A percentile compares a stretch with the other conserved stretches of the same genome.
Evolutionary conservation across 2,888 invertebrate species (phyloP).

Genomic region (Phlogophora meticulosa): DNA sequence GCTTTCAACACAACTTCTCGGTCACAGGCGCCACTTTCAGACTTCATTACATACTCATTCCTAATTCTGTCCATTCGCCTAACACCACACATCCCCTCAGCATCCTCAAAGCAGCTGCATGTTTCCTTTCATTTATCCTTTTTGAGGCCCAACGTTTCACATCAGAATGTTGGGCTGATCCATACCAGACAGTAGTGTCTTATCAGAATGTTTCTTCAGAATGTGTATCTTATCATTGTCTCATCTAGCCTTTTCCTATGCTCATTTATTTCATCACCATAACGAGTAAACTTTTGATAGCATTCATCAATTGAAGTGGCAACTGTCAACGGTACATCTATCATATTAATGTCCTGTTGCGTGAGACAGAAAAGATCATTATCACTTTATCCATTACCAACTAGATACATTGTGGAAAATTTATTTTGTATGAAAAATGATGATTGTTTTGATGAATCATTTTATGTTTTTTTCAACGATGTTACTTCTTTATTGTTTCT

Average conservation of each 20-base stretch:
- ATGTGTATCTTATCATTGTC: no score
- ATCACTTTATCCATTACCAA: conserved; percentile 41
- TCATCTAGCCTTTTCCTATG: background rate
- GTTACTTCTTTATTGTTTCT: conserved; percentile 10
- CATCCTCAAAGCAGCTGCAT: no score
- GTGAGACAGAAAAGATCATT: conserved; percentile 52
- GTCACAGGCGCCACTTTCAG: no score
- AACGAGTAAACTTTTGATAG: background rate
- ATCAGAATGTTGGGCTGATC: no score
- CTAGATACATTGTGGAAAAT: conserved; percentile 47
- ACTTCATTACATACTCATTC: no score
- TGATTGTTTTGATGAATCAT: conserved; percentile 42
- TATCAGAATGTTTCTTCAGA: background rate
- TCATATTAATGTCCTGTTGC: conserved; percentile 39
- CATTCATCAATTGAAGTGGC: background rate
- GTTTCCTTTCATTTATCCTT: no score
- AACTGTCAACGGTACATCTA: conserved; percentile 38
- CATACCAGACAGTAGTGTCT: no score
- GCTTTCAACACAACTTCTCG: no score
- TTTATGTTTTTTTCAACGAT: background rate
- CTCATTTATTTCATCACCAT: background rate
- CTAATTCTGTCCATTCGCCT: no score
- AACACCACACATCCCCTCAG: no score
- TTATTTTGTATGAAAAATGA: conserved; percentile 33
- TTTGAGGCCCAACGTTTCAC: no score